phyloP scores from a whole-genome alignment of 2,888 invertebrate genomes.

The Xanthostigma xanthostigma region DNA sequence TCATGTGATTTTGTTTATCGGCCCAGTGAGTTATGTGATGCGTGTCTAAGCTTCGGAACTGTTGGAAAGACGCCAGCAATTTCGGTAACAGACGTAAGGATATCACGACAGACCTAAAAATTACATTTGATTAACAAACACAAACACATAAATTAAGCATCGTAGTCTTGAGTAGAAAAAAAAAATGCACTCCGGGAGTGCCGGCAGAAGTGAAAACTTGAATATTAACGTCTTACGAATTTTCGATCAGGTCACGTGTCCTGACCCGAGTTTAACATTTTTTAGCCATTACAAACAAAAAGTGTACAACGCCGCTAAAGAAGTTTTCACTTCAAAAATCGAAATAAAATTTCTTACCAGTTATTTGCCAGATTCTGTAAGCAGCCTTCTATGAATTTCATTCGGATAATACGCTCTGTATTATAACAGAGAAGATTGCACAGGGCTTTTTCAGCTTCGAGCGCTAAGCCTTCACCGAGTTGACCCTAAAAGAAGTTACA shows the following conservation, averaged over 20 bases:
- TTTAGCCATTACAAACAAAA: no score
- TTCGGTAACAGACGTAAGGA: constrained; percentile 80
- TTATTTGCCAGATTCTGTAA: constrained; percentile 78
- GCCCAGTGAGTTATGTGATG: constrained; percentile 87
- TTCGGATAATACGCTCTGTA: constrained; percentile 75
- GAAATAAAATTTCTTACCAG: constrained; percentile 32
- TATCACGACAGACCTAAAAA: constrained; percentile 66
- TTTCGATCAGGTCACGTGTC: no score
- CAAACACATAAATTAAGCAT: no score
- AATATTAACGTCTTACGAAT: no score
- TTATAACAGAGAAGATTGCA: constrained; percentile 81
- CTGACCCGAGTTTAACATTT: no score
- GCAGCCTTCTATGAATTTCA: constrained; percentile 91
- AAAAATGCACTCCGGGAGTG: no score
- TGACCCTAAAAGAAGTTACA: constrained; percentile 41
- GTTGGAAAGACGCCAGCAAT: constrained; percentile 80
- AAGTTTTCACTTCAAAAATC: no score
- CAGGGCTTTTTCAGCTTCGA: constrained; percentile 88
- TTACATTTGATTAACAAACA: background rate
- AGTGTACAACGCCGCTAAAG: no score
- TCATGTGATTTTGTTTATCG: constrained; percentile 82
- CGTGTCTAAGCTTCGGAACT: constrained; percentile 73
- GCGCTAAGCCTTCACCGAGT: constrained; percentile 75
- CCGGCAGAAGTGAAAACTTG: no score
- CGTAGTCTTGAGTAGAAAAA: no score